phyloP scores from a whole-genome alignment of 1,140 invertebrate species.

The Drosophila navojoa region DNA sequence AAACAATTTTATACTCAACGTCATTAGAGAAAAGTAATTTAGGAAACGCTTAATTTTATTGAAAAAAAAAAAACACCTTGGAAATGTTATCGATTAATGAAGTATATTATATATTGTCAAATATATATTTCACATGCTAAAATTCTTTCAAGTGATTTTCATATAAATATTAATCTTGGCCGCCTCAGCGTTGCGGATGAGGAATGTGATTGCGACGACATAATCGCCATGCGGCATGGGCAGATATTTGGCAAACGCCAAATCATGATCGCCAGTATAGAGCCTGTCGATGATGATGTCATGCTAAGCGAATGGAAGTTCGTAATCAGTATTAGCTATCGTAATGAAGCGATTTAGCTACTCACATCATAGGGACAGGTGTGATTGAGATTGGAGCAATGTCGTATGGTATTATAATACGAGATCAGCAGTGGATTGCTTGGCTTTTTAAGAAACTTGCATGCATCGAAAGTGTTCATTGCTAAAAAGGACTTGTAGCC shows the following conservation, averaged over 20 bases:
- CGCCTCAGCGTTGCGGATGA: background rate
- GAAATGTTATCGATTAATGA: too few relatives aligned
- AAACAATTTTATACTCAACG: slow-evolving; percentile 46
- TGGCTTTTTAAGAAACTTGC: slow-evolving; percentile 32
- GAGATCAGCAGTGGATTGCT: slow-evolving; percentile 19
- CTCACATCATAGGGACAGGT: slow-evolving; percentile 56
- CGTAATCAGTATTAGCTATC: background rate
- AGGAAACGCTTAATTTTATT: too few relatives aligned
- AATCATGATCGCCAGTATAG: slow-evolving; percentile 38
- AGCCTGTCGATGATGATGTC: slow-evolving; percentile 53
- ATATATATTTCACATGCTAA: too few relatives aligned
- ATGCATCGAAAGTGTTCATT: slow-evolving; percentile 37
- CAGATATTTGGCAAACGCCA: slow-evolving; percentile 4
- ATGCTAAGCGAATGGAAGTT: slow-evolving; percentile 31
- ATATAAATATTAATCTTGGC: background rate
- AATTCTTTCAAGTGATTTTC: background rate
- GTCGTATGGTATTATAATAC: slow-evolving; percentile 12
- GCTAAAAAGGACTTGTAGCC: slow-evolving; percentile 59
- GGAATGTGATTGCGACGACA: background rate
- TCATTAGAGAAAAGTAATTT: slow-evolving; percentile 56
- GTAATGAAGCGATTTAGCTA: background rate
- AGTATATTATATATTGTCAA: too few relatives aligned
- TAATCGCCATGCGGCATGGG: slow-evolving; percentile 21
- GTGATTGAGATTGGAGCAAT: slow-evolving; percentile 53
- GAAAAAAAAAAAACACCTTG: too few relatives aligned